Evolutionary conservation across 2,888 invertebrate species (phyloP).

Genomic region (Drosophila anomalata): DNA sequence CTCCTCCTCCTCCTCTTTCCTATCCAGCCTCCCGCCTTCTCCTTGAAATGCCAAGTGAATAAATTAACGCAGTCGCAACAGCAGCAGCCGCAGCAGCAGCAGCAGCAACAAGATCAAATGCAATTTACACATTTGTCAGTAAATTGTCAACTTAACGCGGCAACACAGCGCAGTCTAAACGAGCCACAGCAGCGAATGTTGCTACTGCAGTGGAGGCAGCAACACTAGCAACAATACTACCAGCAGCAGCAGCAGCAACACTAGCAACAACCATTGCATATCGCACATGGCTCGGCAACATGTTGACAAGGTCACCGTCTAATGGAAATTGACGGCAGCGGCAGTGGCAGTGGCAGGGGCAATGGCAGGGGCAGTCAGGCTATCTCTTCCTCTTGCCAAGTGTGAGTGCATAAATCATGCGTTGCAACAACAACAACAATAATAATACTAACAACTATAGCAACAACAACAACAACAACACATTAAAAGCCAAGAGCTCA

Average conservation of each 20-base stretch:
- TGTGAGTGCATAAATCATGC: slow-evolving; percentile 76
- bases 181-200: slow-evolving; percentile 49
- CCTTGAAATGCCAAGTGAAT: slow-evolving; percentile 74
- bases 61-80: slow-evolving; percentile 64
- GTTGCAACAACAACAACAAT: slow-evolving; percentile 37
- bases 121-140: slow-evolving; percentile 81
- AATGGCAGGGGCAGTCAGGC: slow-evolving; percentile 21
- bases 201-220: slow-evolving; percentile 22
- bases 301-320: slow-evolving; percentile 79
- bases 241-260: slow-evolving; percentile 55
- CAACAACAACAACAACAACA: slow-evolving; percentile 14
- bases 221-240: too few species aligned
- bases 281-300: slow-evolving; percentile 65
- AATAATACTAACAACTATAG: neutral
- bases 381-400: slow-evolving; percentile 31
- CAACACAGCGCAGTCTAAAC: slow-evolving; percentile 55
- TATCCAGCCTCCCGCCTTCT: slow-evolving; percentile 11
- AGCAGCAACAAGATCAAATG: slow-evolving; percentile 61
- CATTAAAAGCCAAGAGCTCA: slow-evolving; percentile 50
- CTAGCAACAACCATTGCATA: slow-evolving; percentile 13
- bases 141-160: slow-evolving; percentile 80
- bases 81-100: slow-evolving; percentile 30
- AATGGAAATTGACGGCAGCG: slow-evolving; percentile 71
- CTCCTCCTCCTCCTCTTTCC: slow-evolving; percentile 5
- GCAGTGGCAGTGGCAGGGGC: slow-evolving; percentile 32